Base-by-base conservation (phyloP, 2,888 invertebrate species). In the Diabrotica balteata region DNA sequence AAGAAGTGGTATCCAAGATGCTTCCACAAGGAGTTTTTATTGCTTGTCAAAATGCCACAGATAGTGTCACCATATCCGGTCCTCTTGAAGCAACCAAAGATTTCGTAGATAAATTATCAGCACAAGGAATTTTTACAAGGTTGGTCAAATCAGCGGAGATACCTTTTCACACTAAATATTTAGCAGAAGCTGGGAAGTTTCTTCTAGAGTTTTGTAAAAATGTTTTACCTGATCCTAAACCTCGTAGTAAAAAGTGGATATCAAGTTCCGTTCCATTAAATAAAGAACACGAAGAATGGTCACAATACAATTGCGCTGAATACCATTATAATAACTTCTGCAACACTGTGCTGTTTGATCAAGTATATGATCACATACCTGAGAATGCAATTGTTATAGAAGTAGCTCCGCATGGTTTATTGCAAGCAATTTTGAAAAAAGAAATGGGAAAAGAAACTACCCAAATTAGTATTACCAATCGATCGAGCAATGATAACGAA, bases 51-150 rank as follows among this genome's bases (percentile, higher is more conserved):
- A 97, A 97, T 80, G 90, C 93, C 0, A 87, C 89, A 0, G 93
- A 94, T 76, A 95, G 93, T 55, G 91, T 93, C 63, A 96, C 96
- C n/a, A 91, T 97, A 75, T 96, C 96, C 1, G 97, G 97, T 0
- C 94, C 94, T 0, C 88, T 88, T 47, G 90, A 90, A 4, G 85
- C 88, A 55, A 89, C 94, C 79, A 85, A 87, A 74, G 82, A 78
- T 57, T 93, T 93, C 79, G 90, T 93, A 0, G 86, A 86, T 1
- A 85, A 90, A 70, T 82, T 95, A 42, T 86, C 90, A 69, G 84
- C 86, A 0, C 88, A 92, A 73, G 90, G 89, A 0, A 87, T 94
- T 61, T 93, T 93, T 77, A 93, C 93, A 0, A 90, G 89, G 72
- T 90, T 91, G 77, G 93, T 96, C 0, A 89, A 91, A 7, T 91